phyloP scores from a whole-genome alignment of 2,797 vertebrate genomes.

The Huso huso region DNA sequence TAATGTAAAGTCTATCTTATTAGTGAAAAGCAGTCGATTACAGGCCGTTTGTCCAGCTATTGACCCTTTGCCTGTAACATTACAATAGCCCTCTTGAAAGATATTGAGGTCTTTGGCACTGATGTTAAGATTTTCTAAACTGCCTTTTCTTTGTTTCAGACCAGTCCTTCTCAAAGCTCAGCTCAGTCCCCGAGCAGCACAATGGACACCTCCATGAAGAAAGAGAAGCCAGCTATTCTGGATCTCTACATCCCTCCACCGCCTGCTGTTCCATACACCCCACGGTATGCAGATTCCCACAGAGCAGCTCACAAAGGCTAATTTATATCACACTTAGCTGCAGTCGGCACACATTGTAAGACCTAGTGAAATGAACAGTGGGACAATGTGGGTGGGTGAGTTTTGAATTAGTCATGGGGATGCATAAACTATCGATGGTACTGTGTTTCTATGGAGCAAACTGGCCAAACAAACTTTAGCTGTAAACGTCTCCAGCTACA shows the following conservation, averaged over 20 bases:
- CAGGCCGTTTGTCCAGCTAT: too few species aligned
- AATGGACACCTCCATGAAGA: constrained; percentile 55
- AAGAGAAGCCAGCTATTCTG: constrained; percentile 72
- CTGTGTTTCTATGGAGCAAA: neutral
- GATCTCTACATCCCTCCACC: constrained; percentile 84
- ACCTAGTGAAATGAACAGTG: constrained; percentile 11
- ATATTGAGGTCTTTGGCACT: too few species aligned
- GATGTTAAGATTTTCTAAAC: too few species aligned
- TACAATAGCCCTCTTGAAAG: too few species aligned
- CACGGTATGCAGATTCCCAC: constrained; percentile 57
- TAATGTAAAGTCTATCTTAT: too few species aligned
- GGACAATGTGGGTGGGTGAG: neutral
- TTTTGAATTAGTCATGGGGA: constrained; percentile 13
- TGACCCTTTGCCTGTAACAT: too few species aligned
- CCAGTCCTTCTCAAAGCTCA: constrained; percentile 39
- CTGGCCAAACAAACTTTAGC: neutral
- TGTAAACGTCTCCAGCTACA: neutral
- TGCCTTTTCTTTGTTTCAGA: constrained; percentile 46
- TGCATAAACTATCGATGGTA: neutral
- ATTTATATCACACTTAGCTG: neutral
- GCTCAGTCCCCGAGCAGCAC: constrained; percentile 53
- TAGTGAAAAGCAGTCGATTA: too few species aligned
- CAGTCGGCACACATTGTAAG: constrained; percentile 4
- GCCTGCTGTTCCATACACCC: constrained; percentile 70
- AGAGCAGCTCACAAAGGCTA: neutral